Base-by-base conservation (phyloP, 2,797 vertebrate genomes). In the Brachyalestes nurse region DNA sequence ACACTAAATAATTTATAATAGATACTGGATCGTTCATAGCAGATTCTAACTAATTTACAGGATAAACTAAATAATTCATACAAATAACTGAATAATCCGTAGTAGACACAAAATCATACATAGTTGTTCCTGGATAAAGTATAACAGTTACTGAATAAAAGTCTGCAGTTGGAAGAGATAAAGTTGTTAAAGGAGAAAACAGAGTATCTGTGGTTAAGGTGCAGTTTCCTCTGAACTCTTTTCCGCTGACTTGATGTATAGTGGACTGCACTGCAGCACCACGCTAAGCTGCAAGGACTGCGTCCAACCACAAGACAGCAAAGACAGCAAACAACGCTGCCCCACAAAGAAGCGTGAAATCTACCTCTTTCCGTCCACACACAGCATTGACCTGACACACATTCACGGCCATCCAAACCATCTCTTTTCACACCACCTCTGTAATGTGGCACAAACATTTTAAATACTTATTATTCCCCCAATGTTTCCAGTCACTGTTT, bases 251-350 rank as follows among this genome's bases (percentile, higher is more conserved):
- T 13, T 7, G 3, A 55, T 25, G 28, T 34, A 13, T 14, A 70
- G 14, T 65, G 19, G 69, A 34, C 61, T 34, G 6, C 13, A 66
- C 67, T 21, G 60, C 8, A 58, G 0, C 25, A 21, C 2, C 17
- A 16, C 42, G 72, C 77, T 57, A 21, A 69, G 8, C 19, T 45
- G 42, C 1, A 6, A 0, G 38, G 49, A 75, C 19, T 77, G 13
- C 38, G 19, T 72, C 47, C 23, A 66, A 82, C 74, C 81, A 60
- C 75, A 73, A 4, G 0, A 49, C 6, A 82, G 40, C 58, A n/a
- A 73, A 61, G 62, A 67, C 80, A 72, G 28, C 55, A 7, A 65
- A 34, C 4, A 60, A 58, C 14, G 65, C 23, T 66, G 65, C 16
- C 61, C 45, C 17, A 0, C 1, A 6, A 23, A 25, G 6, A 60